phyloP scores from a whole-genome alignment of 2,888 invertebrate genomes.

The Ormyrus thymus region DNA sequence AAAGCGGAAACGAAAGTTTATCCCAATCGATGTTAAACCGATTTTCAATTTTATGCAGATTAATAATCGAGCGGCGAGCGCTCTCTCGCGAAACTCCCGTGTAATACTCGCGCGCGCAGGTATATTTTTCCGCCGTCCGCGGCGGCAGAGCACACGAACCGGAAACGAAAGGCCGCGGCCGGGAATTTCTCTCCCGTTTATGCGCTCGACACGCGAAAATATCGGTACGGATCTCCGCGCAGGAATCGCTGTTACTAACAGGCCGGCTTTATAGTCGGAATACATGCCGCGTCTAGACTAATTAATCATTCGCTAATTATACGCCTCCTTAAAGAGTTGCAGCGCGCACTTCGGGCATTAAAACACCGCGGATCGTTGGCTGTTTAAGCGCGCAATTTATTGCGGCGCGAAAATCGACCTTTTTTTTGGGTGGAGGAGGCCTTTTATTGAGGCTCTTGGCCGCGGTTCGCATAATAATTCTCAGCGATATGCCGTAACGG shows the following conservation, averaged over 20 bases:
- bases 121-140: no score
- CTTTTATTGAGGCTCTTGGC: no score
- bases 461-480: no score
- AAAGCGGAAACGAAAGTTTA: constrained; percentile 23
- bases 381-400: neutral
- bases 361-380: neutral
- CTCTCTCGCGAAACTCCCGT: no score
- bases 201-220: constrained; percentile 27
- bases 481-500: no score
- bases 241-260: constrained; percentile 1
- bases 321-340: neutral
- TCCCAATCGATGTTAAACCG: no score
- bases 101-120: no score
- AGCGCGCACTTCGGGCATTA: neutral
- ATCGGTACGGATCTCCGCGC: constrained; percentile 25
- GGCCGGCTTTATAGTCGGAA: neutral
- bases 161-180: constrained; percentile 37
- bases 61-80: no score
- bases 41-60: no score
- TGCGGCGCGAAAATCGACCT: neutral
- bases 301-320: constrained; percentile 39
- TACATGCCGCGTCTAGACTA: neutral
- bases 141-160: neutral
- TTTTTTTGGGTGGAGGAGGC: neutral
- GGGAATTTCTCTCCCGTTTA: constrained; percentile 17